Percentiles rank a stretch among this genome's conserved stretches.
Conservation (phyloP, 2,797 vertebrate species). For the Staurois parvus region DNA sequence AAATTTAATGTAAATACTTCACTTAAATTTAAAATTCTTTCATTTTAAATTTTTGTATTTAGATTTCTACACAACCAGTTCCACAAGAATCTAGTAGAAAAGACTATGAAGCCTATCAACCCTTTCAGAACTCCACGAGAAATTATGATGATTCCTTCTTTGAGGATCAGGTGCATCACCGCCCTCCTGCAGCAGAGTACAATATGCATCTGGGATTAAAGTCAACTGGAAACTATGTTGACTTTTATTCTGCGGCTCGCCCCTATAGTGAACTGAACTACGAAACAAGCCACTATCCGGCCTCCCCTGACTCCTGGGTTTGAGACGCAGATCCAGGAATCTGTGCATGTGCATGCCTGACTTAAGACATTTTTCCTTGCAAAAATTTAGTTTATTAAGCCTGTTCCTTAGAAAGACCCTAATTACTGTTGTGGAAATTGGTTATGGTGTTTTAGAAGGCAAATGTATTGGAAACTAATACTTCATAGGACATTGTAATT, state of each 20-base stretch:
- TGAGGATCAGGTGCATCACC: slow-evolving; percentile 94
- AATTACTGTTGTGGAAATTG: slow-evolving; percentile 73
- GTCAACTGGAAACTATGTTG: slow-evolving; percentile 97
- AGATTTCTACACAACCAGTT: slow-evolving; percentile 92
- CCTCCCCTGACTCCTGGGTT: slow-evolving; percentile 98
- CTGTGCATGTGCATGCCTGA: slow-evolving; percentile 99
- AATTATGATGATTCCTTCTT: slow-evolving; percentile 97
- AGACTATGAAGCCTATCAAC: slow-evolving; percentile 93
- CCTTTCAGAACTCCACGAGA: slow-evolving; percentile 93
- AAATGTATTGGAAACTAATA: slow-evolving; percentile 67
- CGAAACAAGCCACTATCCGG: slow-evolving; percentile 98
- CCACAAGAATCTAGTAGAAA: slow-evolving; percentile 87
- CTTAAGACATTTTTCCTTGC: slow-evolving; percentile 85
- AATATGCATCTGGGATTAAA: slow-evolving; percentile 99
- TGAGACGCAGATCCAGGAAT: slow-evolving; percentile 81
- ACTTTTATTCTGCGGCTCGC: slow-evolving; percentile 98
- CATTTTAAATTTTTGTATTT: not conserved
- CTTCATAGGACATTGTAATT: slow-evolving; percentile 54
- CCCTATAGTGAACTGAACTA: slow-evolving; percentile 99
- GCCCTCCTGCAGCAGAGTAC: slow-evolving; percentile 90
- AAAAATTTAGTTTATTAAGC: slow-evolving; percentile 84
- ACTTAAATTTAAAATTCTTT: not conserved
- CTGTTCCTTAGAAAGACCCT: slow-evolving; percentile 83
- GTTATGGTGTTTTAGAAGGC: slow-evolving; percentile 73
- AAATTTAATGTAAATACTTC: not conserved